Evolutionary conservation across 2,888 invertebrate species (phyloP).

Genomic region (Tetheella fluctuosa): DNA sequence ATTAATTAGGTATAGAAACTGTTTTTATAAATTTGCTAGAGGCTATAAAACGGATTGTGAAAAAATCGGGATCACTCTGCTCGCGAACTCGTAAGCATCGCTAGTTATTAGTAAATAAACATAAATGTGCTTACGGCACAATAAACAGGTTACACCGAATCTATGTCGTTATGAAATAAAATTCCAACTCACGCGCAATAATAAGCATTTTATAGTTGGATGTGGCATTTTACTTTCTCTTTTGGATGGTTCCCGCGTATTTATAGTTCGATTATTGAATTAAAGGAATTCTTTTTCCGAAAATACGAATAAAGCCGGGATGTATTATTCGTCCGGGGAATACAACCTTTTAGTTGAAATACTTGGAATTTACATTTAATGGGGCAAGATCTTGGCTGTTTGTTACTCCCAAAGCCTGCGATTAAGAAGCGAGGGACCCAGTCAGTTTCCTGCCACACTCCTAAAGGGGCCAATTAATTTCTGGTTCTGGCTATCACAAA

Average conservation of each 20-base stretch:
- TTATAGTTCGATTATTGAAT: neutral
- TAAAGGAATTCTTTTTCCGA: neutral
- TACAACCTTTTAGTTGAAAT: too few species aligned
- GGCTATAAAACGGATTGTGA: neutral
- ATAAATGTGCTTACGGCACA: conserved; percentile 37
- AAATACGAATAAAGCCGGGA: too few species aligned
- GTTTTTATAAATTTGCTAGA: too few species aligned
- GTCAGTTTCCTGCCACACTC: neutral
- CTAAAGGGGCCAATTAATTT: neutral
- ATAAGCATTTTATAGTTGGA: conserved; percentile 34
- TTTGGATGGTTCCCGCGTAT: neutral
- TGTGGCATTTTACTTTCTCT: conserved; percentile 28
- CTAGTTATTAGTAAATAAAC: conserved; percentile 15
- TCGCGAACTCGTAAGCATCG: neutral
- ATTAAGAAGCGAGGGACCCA: neutral
- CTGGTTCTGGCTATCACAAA: neutral
- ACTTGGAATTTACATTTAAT: too few species aligned
- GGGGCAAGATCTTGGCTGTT: neutral
- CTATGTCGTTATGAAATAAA: conserved; percentile 50
- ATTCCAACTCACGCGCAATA: conserved; percentile 36
- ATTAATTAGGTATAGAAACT: too few species aligned
- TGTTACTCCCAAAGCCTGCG: neutral
- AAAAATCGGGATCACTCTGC: neutral
- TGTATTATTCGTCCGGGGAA: too few species aligned
- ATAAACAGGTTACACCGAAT: conserved; percentile 47